Conservation (phyloP, 2,888 invertebrate genomes). For the Euplexia lucipara region DNA sequence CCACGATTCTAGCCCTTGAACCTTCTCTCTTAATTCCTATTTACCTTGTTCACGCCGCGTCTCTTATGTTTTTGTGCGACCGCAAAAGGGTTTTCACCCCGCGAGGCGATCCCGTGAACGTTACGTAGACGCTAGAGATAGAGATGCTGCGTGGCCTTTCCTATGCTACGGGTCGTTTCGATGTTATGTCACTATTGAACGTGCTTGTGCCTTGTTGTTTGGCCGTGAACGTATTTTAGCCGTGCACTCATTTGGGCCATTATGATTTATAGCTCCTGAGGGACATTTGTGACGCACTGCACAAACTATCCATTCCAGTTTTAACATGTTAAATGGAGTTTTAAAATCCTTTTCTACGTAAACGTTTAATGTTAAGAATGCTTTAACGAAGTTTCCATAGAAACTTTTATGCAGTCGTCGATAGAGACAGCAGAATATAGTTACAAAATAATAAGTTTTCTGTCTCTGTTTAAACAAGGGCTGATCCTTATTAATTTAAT, state of each 20-base stretch:
- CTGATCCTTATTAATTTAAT: background rate
- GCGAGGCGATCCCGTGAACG: constrained; percentile 78
- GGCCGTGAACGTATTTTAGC: constrained; percentile 85
- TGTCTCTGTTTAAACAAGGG: background rate
- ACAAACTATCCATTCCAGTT: constrained; percentile 31
- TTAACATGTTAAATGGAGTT: constrained; percentile 8
- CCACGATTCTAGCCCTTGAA: constrained; percentile 89
- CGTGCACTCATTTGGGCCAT: constrained; percentile 75
- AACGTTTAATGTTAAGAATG: background rate
- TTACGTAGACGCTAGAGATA: constrained; percentile 87
- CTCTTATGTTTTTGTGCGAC: constrained; percentile 85
- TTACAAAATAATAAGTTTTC: background rate
- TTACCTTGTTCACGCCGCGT: constrained; percentile 80
- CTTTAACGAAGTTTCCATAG: background rate
- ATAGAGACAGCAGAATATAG: background rate
- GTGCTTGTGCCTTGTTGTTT: constrained; percentile 84
- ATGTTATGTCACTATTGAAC: constrained; percentile 89
- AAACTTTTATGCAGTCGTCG: background rate
- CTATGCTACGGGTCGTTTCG: constrained; percentile 83
- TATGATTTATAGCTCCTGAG: constrained; percentile 72
- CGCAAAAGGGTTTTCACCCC: constrained; percentile 89
- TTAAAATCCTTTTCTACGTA: constrained; percentile 5
- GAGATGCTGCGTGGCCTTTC: constrained; percentile 88
- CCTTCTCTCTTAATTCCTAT: constrained; percentile 84
- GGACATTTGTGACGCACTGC: constrained; percentile 67